These are phyloP conservation scores for Mythimna loreyi DNA, from an alignment of 2,888 invertebrate genomes.

Conservation along the genomic window DNA sequence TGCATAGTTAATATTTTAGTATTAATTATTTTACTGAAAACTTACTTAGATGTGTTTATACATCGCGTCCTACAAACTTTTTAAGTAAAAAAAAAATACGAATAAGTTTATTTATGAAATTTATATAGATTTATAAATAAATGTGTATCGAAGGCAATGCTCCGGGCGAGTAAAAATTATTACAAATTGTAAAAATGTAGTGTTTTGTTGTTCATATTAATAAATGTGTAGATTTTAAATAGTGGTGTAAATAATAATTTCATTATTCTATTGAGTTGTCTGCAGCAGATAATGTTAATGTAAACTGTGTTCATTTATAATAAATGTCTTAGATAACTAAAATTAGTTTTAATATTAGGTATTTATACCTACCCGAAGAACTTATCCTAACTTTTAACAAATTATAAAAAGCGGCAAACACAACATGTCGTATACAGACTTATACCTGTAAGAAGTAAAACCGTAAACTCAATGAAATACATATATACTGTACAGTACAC, in stretches of 20 bases:
- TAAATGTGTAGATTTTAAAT: slow-evolving; percentile 59
- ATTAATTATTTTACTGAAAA: not conserved
- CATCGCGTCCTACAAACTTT: slow-evolving; percentile 21
- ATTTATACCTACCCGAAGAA: not conserved
- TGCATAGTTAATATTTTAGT: not conserved
- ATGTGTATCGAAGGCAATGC: slow-evolving; percentile 68
- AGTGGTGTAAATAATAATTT: slow-evolving; percentile 62
- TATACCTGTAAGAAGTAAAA: no score
- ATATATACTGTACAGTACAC: not conserved
- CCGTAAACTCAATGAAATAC: not conserved
- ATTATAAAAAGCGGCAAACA: not conserved
- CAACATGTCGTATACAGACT: not conserved
- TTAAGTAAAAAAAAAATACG: slow-evolving; percentile 10
- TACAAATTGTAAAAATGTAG: slow-evolving; percentile 61
- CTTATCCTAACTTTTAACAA: not conserved
- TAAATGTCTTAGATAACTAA: slow-evolving; percentile 84
- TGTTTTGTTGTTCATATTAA: slow-evolving; percentile 55
- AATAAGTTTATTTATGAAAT: slow-evolving; percentile 28
- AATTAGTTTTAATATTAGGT: slow-evolving; percentile 4
- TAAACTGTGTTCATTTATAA: slow-evolving; percentile 89
- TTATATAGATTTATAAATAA: slow-evolving; percentile 45
- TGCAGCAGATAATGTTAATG: slow-evolving; percentile 76
- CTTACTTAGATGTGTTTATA: not conserved
- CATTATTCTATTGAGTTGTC: slow-evolving; percentile 68
- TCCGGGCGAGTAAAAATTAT: slow-evolving; percentile 66